phyloP scores from a whole-genome alignment of 2,888 invertebrate species.

The Odontocerum albicorne region DNA sequence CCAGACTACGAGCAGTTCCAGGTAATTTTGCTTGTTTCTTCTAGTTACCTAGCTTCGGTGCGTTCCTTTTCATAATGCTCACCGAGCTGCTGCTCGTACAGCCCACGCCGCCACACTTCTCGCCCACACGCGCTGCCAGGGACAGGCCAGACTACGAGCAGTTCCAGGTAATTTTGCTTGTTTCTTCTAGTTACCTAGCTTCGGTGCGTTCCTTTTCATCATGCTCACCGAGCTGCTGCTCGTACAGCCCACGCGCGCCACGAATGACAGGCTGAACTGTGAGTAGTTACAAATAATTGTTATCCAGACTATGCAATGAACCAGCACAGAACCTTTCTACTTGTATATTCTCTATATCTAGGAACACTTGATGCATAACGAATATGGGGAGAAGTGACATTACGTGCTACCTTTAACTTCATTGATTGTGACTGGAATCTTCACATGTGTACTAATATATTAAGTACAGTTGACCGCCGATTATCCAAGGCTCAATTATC shows the following conservation, averaged over 20 bases:
- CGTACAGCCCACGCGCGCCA: slow-evolving; percentile 55
- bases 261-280: slow-evolving; percentile 63
- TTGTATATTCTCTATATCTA: too few species aligned
- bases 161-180: slow-evolving; percentile 55
- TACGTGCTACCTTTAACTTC: too few species aligned
- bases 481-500: too few species aligned
- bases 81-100: slow-evolving; percentile 78
- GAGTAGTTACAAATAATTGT: slow-evolving; percentile 66
- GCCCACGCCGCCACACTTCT: slow-evolving; percentile 44
- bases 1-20: slow-evolving; percentile 73
- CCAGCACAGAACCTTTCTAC: neutral
- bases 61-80: slow-evolving; percentile 84
- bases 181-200: slow-evolving; percentile 42
- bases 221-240: slow-evolving; percentile 83
- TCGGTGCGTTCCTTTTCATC: slow-evolving; percentile 85
- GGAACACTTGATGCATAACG: too few species aligned
- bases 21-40: too few species aligned
- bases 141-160: slow-evolving; percentile 72
- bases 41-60: too few species aligned
- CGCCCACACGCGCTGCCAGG: slow-evolving; percentile 52
- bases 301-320: neutral
- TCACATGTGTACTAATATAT: too few species aligned
- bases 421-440: too few species aligned
- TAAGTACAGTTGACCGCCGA: too few species aligned
- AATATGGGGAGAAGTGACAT: too few species aligned